Base-by-base conservation (phyloP, 2,113 vertebrate species). In the Corythaixoides concolor region DNA sequence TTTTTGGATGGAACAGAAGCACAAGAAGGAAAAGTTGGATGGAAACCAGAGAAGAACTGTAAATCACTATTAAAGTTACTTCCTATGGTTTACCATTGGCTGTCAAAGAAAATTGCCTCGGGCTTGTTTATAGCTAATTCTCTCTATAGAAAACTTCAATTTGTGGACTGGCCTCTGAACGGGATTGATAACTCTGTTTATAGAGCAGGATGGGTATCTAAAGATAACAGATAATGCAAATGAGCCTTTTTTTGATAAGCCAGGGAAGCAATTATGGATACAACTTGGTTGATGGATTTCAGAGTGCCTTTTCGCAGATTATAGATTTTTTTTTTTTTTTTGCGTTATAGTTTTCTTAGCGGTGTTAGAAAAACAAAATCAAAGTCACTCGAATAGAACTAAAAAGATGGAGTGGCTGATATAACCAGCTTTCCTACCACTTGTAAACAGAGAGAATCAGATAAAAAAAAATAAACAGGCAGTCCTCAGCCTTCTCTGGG, bases 31-130 rank as follows among this genome's bases (percentile, higher is more conserved):
- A 95, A 97, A 97, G 94, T 97, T 98, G 97, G 97, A 96, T 97
- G 96, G 97, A 98, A 97, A 98, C 95, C 92, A 97, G 96, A 97
- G 96, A 97, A 97, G 89, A 97, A 97, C 97, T 97, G 94, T 97
- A 96, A 97, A 97, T 95, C 97, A 96, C 95, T 96, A 95, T 97
- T 96, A 97, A 97, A 98, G 96, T 98, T 97, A 95, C 94, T 96
- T 97, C 96, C 95, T 97, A 72, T 94, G 96, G 85, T 97, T 97
- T 97, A 89, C 96, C 96, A 95, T 96, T 96, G 96, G 92, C 95
- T 98, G 93, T 98, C 96, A 98, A 95, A 97, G 95, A 96, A 97
- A 97, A 90, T 96, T 97, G 97, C 97, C 95, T 97, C 23, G 0
- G 94, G 95, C 97, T 97, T 97, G 94, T 97, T 98, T 97, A 87